Conservation (phyloP, 2,797 vertebrate genomes). For the Gymnothorax javanicus region DNA sequence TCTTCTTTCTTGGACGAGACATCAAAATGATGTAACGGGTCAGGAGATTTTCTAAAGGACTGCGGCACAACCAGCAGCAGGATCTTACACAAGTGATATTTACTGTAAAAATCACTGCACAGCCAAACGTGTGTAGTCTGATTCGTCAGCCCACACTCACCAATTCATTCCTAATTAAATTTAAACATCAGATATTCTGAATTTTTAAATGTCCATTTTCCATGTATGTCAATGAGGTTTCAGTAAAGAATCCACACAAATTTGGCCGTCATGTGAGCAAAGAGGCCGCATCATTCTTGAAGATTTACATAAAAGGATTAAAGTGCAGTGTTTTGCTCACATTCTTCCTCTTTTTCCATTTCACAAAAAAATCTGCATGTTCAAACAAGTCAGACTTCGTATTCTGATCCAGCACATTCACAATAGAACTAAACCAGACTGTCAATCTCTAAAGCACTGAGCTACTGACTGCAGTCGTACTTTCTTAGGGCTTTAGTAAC, state of each 20-base stretch:
- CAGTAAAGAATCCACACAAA: too few species aligned
- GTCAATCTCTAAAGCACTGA: conserved; percentile 19
- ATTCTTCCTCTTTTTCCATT: background rate
- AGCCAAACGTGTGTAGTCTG: too few species aligned
- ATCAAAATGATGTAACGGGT: background rate
- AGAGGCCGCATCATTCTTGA: background rate
- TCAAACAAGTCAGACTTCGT: conserved; percentile 53
- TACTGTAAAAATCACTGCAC: background rate
- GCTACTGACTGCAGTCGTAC: conserved; percentile 54
- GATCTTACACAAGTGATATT: background rate
- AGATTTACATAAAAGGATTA: background rate
- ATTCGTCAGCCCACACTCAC: too few species aligned
- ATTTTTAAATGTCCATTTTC: too few species aligned
- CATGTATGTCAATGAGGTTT: too few species aligned
- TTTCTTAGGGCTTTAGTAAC: conserved; percentile 57
- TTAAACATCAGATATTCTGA: too few species aligned
- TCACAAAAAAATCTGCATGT: conserved; percentile 34
- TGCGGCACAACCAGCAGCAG: background rate
- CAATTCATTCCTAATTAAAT: too few species aligned
- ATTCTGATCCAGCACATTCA: background rate
- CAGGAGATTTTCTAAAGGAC: background rate
- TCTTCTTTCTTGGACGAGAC: background rate
- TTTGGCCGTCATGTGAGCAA: background rate
- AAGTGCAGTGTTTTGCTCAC: background rate
- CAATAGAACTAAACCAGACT: conserved; percentile 15